Evolutionary conservation across 2,888 invertebrate genomes (phyloP).

Genomic region (Seira sanloemensis): DNA sequence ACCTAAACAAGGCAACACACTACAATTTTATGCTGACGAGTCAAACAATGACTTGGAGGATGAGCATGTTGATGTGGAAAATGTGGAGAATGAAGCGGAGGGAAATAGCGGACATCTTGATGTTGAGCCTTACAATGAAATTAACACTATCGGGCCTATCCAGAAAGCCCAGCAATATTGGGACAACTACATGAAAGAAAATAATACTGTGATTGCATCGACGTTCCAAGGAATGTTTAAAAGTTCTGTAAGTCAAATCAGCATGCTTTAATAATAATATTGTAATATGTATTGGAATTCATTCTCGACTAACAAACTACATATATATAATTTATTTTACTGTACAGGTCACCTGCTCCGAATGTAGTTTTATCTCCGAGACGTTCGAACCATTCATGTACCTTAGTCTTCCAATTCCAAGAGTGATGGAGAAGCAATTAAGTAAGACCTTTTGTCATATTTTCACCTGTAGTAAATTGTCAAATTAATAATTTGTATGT

Average conservation of each 20-base stretch:
- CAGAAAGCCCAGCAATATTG: constrained; percentile 78
- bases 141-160: constrained; percentile 65
- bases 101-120: constrained; percentile 67
- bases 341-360: constrained; percentile 80
- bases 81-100: constrained; percentile 65
- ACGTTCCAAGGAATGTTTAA: constrained; percentile 82
- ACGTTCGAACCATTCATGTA: constrained; percentile 84
- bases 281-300: too few relatives aligned
- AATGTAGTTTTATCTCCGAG: constrained; percentile 80
- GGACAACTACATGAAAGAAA: constrained; percentile 79
- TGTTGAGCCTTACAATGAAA: constrained; percentile 74
- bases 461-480: neutral
- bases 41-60: constrained; percentile 20
- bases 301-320: too few relatives aligned
- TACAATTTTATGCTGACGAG: neutral
- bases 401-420: constrained; percentile 81
- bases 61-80: neutral
- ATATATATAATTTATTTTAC: too few relatives aligned
- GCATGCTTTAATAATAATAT: too few relatives aligned
- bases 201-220: constrained; percentile 80
- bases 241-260: constrained; percentile 79
- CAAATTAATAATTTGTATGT: neutral
- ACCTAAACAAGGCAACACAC: neutral
- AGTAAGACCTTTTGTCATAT: constrained; percentile 48
- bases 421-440: constrained; percentile 78